phyloP scores from a whole-genome alignment of 2,113 vertebrate genomes.

The Micronycteris hirsuta region DNA sequence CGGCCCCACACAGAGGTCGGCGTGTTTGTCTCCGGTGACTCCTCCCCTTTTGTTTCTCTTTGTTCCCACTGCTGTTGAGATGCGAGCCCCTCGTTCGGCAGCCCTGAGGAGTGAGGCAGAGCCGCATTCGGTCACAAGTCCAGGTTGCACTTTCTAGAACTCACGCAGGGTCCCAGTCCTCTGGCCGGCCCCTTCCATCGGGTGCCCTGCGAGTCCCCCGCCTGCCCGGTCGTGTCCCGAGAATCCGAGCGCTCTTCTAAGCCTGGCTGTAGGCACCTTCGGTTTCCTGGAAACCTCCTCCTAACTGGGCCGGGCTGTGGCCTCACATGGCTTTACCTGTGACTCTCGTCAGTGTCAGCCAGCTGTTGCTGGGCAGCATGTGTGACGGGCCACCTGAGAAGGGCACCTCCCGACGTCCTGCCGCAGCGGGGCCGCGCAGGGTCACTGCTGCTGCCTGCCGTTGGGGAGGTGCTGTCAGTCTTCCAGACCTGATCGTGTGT shows the following conservation, averaged over 20 bases:
- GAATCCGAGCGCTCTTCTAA: no score
- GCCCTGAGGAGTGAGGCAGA: rapidly evolving
- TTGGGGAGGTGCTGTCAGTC: neutral
- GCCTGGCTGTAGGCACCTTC: rapidly evolving
- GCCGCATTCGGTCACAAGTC: neutral
- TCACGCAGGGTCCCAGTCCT: rapidly evolving
- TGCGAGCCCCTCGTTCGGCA: neutral
- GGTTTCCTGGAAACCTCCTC: neutral
- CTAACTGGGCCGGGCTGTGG: neutral
- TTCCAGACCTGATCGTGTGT: neutral
- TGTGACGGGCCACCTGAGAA: rapidly evolving
- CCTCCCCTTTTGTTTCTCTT: neutral
- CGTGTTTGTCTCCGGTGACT: no score
- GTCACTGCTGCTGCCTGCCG: neutral
- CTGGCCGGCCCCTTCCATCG: rapidly evolving
- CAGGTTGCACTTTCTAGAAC: neutral
- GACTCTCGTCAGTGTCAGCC: neutral
- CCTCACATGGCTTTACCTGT: rapidly evolving
- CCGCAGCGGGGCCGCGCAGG: rapidly evolving
- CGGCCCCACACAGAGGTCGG: rapidly evolving
- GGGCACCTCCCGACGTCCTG: neutral
- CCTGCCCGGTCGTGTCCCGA: rapidly evolving
- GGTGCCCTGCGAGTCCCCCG: neutral
- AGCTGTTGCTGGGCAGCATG: no score
- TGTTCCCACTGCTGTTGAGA: no score